phyloP scores from a whole-genome alignment of 2,113 vertebrate genomes.

The Eolophus roseicapilla region DNA sequence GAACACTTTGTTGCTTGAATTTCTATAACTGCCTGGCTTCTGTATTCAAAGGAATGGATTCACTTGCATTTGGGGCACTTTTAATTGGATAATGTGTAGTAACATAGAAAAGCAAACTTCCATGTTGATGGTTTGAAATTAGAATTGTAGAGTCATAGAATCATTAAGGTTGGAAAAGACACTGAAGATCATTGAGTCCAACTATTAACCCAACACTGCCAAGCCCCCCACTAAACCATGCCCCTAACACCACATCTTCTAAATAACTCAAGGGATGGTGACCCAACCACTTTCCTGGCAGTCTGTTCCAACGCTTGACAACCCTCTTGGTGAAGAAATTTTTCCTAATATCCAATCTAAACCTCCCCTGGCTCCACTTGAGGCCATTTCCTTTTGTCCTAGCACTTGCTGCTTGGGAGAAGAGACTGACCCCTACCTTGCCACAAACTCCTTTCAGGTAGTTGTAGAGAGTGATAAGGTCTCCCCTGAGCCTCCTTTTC shows the following conservation, averaged over 20 bases:
- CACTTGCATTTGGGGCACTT: not conserved
- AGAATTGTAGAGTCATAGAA: not conserved
- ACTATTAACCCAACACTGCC: not conserved
- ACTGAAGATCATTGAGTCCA: not conserved
- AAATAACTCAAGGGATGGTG: not conserved
- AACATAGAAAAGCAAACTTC: not conserved
- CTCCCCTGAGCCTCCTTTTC: not conserved
- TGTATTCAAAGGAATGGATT: not conserved
- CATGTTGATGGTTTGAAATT: not conserved
- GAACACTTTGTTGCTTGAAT: not conserved
- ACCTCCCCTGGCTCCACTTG: not conserved
- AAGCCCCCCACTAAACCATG: not conserved
- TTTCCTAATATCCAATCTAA: not conserved
- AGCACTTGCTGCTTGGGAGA: not conserved
- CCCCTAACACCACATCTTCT: not conserved
- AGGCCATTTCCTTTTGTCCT: not conserved
- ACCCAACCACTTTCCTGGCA: not conserved
- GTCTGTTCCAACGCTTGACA: not conserved
- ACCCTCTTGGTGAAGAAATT: not conserved
- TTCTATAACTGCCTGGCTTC: not conserved
- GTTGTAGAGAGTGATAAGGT: not conserved
- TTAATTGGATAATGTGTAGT: not conserved
- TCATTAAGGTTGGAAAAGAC: not conserved
- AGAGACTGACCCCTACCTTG: accelerated
- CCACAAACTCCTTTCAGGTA: not conserved